phyloP scores from a whole-genome alignment of 2,113 vertebrate species.

The Sitta europaea region DNA sequence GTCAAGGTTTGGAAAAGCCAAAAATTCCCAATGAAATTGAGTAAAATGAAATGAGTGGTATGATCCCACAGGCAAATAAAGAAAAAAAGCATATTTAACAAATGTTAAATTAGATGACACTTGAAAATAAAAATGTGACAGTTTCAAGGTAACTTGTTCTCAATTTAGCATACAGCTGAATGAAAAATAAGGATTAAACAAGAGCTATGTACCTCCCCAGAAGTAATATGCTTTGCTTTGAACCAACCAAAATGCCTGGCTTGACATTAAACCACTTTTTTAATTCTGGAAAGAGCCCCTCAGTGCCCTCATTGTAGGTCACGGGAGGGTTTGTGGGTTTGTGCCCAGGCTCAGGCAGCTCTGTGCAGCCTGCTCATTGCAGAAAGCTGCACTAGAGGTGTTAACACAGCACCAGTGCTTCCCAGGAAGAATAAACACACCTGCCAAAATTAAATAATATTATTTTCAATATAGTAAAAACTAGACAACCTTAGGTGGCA shows the following conservation, averaged over 20 bases:
- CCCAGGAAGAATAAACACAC: neutral
- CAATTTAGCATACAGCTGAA: neutral
- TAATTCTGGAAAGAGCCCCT: neutral
- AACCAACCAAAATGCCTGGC: neutral
- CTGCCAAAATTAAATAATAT: neutral
- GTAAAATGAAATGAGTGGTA: neutral
- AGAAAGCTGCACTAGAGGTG: neutral
- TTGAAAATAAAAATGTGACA: neutral
- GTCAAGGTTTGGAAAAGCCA: neutral
- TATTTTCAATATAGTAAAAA: neutral
- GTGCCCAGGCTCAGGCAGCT: neutral
- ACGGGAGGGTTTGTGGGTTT: neutral
- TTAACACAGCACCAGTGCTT: neutral
- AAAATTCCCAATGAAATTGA: neutral
- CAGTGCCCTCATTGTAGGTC: rapidly evolving
- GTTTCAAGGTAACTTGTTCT: neutral
- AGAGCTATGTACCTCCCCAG: neutral
- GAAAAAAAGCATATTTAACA: neutral
- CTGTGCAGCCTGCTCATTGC: neutral
- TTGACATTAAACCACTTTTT: neutral
- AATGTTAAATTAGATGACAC: neutral
- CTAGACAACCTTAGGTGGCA: neutral
- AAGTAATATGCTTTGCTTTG: neutral
- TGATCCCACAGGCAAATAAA: neutral
- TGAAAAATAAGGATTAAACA: neutral